Base-by-base conservation (phyloP, 2,797 vertebrate genomes). In the Eulemur rubriventer region DNA sequence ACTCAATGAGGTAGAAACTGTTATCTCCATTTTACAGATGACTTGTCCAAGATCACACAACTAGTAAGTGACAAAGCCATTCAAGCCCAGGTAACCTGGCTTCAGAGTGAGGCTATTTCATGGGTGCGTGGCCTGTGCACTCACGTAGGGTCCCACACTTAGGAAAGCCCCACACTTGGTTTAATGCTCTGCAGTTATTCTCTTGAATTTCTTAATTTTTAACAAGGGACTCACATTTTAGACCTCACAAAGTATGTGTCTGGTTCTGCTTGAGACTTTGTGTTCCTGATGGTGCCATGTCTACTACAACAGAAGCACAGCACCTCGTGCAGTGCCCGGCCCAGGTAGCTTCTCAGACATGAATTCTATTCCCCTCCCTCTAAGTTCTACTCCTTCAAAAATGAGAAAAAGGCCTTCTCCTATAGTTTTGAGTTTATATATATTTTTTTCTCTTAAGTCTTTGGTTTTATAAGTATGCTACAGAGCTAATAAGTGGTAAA, bases 381-480 rank as follows among this genome's bases (percentile, higher is more conserved):
- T 43, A 35, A 72, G 35, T 35, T 26, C 61, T 61, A 46, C 33
- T 78, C 7, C 63, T 86, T 65, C 89, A 81, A 91, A 94, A 55
- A 57, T 7, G 55, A 85, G n/a, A 97, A 85, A 33, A 97, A 97
- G 93, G 13, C 41, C 3, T 69, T 57, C 38, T 94, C 67, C 87
- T 89, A 30, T 4, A 92, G 69, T 95, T 89, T 91, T 94, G 50
- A 85, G 11, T 97, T 95, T 91, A 43, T 72, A 1, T 72, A 46
- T 82, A 65, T 92, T 93, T 79, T 96, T 96, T 61, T 89, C 22
- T 87, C 70, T 87, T 75, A 67, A 59, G 38, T 73, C 30, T 96
- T 95, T 43, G 59, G 43, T 92, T 96, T 94, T 63, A 48, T 46
- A 72, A 96, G 6, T 95, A 43, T 41, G 80, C 82, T 82, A 48